Evolutionary conservation across 2,113 vertebrate genomes (phyloP), one percentile per base, ranked within the genome.

Genomic region (Anolis carolinensis): DNA sequence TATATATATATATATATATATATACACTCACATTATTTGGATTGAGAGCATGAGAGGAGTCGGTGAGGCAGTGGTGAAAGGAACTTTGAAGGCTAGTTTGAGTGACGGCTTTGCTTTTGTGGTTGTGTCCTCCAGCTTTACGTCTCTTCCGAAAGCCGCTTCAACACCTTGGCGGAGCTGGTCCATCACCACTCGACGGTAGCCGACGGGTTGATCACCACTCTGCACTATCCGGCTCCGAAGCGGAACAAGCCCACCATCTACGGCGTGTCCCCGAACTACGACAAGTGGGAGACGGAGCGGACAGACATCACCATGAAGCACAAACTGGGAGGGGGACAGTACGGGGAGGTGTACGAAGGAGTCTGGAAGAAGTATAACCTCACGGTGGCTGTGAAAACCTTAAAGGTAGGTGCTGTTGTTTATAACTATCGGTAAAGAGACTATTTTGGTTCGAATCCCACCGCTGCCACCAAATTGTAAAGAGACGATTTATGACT

Each of bases 251-350:
- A 99, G 93, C 99, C 99, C 94, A 99, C 99, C 0, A 97, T 99
- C 90, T 99, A 99, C 0, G 99, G 99, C 0, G 99, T 99, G 84
- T 99, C 99, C 11, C 99, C 99, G 20, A 99, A 99, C 97, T 99
- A 99, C 0, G 99, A 99, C 95, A 99, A 99, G 84, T 99, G 99
- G 99, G 99, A 99, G 96, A 99, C 99, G 86, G 98, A 99, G 94
- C 96, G 99, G 90, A 99, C 99, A 0, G 99, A 99, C 96, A 99
- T 99, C 92, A 99, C 99, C 68, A 99, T 99, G 99, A 99, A 98
- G 90, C 99, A 99, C 97, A 99, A 99, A 92, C 96, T 99, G 74
- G 99, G 99, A 0, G 99, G 99, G 0, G 99, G 99, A 48, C 99
- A 99, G 95, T 99, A 99, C 1, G 99, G 99, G 48, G 99, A 99